Base-by-base conservation (phyloP, 2,888 invertebrate species). In the Ligdia adustata region DNA sequence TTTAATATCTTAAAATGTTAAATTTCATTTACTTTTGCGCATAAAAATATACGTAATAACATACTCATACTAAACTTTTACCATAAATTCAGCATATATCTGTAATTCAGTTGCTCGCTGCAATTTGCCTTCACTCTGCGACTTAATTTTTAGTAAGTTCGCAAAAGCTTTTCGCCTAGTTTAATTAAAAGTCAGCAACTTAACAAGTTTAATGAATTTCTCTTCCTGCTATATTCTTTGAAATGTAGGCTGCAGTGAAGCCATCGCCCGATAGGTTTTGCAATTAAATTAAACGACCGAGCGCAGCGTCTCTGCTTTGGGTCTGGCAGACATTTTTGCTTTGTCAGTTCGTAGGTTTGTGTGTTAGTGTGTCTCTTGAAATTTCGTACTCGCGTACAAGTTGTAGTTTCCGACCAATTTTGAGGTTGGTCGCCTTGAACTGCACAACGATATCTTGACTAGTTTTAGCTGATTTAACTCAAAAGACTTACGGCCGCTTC, bases 71-170 rank as follows among this genome's bases (percentile, higher is more conserved):
- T 24, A 26, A 31, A 31, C 16, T 42, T 42, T 33, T 20, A 9
- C 13, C 11, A 31, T 37, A 43, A 28, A 29, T n/a, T 6, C 20
- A 29, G n/a, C 24, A 16, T 34, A n/a, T n/a, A 11, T 29, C 40
- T 35, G 27, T 16, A 33, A 24, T 29, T 35, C 14, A 33, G 28
- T n/a, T n/a, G n/a, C n/a, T 18, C 15, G 9, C 9, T 48, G 38
- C 38, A 38, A 43, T 43, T 48, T 18, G 22, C 16, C 9, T 43
- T 43, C 33, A 38, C 15, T 48, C 38, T 48, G 9, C 27, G 18
- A 28, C 34, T 22, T 15, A 24, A 16, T 20, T 20, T 28, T 38
- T 27, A 32, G 28, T 27, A 20, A 22, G 24, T 32, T 5, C 12
- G 20, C 9, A 11, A 9, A 22, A 35, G 22, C 33, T 7, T 27